These are phyloP conservation scores for Eretmochelys imbricata DNA, from an alignment of 2,113 vertebrate species.

Conservation along the genomic window DNA sequence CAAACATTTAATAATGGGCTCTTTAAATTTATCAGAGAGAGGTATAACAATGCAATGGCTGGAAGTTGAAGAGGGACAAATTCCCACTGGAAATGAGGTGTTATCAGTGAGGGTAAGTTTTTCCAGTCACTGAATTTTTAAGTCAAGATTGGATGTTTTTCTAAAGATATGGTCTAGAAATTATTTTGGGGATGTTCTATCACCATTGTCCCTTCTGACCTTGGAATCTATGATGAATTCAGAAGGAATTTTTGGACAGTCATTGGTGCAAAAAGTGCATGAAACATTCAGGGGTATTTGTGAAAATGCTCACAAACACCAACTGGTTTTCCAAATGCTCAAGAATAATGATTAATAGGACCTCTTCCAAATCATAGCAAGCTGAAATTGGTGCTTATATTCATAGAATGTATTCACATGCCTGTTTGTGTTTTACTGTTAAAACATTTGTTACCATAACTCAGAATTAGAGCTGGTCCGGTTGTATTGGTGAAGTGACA, in stretches of 20 bases:
- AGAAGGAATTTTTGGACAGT: background rate
- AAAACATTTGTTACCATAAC: background rate
- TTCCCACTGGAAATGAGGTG: background rate
- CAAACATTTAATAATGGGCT: background rate
- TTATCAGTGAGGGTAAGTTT: background rate
- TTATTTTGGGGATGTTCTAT: background rate
- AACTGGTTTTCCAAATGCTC: background rate
- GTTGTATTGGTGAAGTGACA: conserved; percentile 28
- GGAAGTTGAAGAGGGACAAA: background rate
- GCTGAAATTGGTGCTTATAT: background rate
- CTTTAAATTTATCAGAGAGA: background rate
- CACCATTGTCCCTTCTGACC: background rate
- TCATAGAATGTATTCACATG: background rate
- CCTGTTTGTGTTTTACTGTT: background rate
- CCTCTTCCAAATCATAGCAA: background rate
- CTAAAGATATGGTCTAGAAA: background rate
- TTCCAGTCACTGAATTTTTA: background rate
- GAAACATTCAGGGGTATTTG: background rate
- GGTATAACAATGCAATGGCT: background rate
- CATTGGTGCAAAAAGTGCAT: background rate
- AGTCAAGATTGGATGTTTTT: background rate
- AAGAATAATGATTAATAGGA: background rate
- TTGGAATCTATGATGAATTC: background rate
- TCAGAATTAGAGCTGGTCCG: conserved; percentile 28
- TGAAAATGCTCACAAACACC: background rate